Percentiles rank a stretch among this genome's conserved stretches.
Conservation (phyloP, 2,888 invertebrate genomes). For the Hyposoter didymator region DNA sequence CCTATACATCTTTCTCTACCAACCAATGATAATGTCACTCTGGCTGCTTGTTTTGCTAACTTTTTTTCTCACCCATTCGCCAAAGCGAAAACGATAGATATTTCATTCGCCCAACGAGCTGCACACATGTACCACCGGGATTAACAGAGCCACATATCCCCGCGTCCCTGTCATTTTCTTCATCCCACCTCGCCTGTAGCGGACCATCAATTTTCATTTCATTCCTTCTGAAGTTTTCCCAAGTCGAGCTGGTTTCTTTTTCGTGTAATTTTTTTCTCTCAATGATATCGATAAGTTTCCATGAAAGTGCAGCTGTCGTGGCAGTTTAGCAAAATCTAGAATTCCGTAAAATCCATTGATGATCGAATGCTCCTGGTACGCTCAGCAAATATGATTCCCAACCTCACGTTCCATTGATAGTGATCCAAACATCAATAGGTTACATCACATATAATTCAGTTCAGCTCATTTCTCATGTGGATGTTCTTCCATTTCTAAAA, state of each 20-base stretch:
- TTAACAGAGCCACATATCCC: slow-evolving; percentile 31
- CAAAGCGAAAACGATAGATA: slow-evolving; percentile 52
- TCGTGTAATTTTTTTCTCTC: slow-evolving; percentile 83
- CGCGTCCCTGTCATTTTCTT: slow-evolving; percentile 12
- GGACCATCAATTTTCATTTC: slow-evolving; percentile 5
- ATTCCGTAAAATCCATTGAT: not conserved
- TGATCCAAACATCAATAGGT: not conserved
- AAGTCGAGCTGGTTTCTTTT: slow-evolving; percentile 7
- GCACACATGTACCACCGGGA: slow-evolving; percentile 38
- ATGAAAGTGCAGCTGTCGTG: not conserved
- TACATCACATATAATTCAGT: not conserved
- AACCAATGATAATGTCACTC: slow-evolving; percentile 55
- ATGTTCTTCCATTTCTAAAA: not conserved
- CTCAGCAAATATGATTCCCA: too few species aligned
- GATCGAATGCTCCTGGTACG: too few species aligned
- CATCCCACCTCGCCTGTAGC: not conserved
- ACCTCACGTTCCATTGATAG: too few species aligned
- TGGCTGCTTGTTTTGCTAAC: slow-evolving; percentile 24
- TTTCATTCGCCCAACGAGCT: slow-evolving; percentile 42
- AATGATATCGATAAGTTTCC: not conserved
- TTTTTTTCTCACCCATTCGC: slow-evolving; percentile 34
- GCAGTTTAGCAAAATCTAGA: not conserved
- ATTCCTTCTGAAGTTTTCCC: not conserved
- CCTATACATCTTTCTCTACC: slow-evolving; percentile 35
- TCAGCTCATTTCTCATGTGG: not conserved